Evolutionary conservation across 35 echinoderm and acorn worm genomes (phyloP), one percentile per base, ranked within the genome.

Genomic region (Stichopus chloronotus): DNA sequence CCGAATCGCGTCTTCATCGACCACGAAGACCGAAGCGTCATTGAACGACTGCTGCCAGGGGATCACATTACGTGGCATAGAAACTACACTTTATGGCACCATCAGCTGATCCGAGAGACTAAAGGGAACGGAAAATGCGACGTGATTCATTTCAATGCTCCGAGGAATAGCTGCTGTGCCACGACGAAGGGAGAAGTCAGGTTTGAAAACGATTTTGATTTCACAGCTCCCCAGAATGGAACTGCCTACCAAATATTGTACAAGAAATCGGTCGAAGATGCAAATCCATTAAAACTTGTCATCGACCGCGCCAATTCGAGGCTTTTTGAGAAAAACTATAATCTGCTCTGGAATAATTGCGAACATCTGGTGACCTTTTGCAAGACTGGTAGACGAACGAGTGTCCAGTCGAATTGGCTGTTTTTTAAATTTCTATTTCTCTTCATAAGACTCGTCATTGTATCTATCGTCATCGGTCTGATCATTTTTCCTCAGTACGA

Each of bases 231-330:
- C 53, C 24, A 71, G 22, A 87, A 59, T 63, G 87, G 87, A 19
- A 72, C 87, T 52, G 87, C 87, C 4, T 89, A 89, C 65, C 53
- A 89, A 52, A 89, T 89, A n/a, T 0, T 89, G 52, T 89, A 89
- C 65, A 61, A 89, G 21, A 21, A 60, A 19, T 52, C 60, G 6
- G 25, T 89, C 14, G 87, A 89, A 43, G 43, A 52, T 16, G 59
- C 25, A 55, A 89, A 89, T 61, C 87, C 87, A 7, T 13, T 89
- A 4, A 89, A 89, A 12, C 87, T 89, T 7, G 61, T 89, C 23
- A 25, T 89, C 52, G 87, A 89, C 71, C 57, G 87, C 10, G 87
- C 87, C 57, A 72, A 52, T 17, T 89, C 87, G 7, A 65, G 61
- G 52, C 87, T 89, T 12, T 23, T 54, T 23, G 87, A 89, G 6